Conservation (phyloP, 2,113 vertebrate species). For the Dunckerocampus dactyliophorus region DNA sequence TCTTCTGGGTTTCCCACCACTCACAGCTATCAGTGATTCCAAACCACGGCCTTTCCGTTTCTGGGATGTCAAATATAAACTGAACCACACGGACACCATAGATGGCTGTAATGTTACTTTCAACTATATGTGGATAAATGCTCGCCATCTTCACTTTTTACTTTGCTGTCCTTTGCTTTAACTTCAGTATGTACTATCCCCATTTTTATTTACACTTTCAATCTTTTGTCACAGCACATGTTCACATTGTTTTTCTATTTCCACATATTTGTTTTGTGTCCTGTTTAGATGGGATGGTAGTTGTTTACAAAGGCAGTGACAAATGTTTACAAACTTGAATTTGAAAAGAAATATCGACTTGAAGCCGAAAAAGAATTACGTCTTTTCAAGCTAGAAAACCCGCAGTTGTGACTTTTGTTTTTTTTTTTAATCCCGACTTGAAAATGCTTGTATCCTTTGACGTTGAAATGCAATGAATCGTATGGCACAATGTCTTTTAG, state of each 20-base stretch:
- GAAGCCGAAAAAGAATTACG: slow-evolving; percentile 67
- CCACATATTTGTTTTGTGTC: slow-evolving; percentile 64
- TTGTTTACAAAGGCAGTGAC: slow-evolving; percentile 76
- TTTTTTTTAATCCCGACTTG: slow-evolving; percentile 79
- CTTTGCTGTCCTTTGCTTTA: slow-evolving; percentile 48
- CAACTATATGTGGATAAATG: slow-evolving; percentile 39
- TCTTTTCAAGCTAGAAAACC: slow-evolving; percentile 60
- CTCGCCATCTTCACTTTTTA: slow-evolving; percentile 43
- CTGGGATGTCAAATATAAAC: slow-evolving; percentile 45
- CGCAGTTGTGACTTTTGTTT: slow-evolving; percentile 59
- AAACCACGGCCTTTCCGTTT: slow-evolving; percentile 48
- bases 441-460: slow-evolving; percentile 76
- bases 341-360: slow-evolving; percentile 65
- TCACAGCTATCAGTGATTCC: slow-evolving; percentile 50
- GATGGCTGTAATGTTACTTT: not conserved
- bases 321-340: slow-evolving; percentile 78
- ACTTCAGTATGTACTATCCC: slow-evolving; percentile 43
- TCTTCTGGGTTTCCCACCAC: slow-evolving; percentile 55
- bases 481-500: slow-evolving; percentile 80
- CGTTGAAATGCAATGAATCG: slow-evolving; percentile 75
- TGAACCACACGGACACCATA: slow-evolving; percentile 2
- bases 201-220: slow-evolving; percentile 46
- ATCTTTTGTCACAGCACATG: slow-evolving; percentile 57
- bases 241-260: slow-evolving; percentile 60
- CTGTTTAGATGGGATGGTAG: slow-evolving; percentile 61